Evolutionary conservation across 2,888 invertebrate genomes (phyloP), one percentile per base, ranked within the genome.

Genomic region (Ptilodon capucinus): DNA sequence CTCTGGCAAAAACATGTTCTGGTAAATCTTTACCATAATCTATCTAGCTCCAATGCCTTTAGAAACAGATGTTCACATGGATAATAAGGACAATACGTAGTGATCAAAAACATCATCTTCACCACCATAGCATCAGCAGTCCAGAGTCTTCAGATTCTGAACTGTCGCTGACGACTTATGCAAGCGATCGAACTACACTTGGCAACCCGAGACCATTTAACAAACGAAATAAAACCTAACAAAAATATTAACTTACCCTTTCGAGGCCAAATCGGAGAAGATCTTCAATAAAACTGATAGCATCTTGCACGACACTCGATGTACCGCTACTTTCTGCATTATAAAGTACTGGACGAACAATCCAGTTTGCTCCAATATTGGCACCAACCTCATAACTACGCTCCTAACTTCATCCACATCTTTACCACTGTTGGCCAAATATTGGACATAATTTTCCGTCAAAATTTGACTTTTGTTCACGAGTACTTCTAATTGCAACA

Each of bases 271-370:
- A 65, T 97, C 96, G 0, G 95, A 93, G 79, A 98, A 99, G 11
- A 98, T 94, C 52, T 95, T 95, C 44, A 97, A 81, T 46, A 98
- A 91, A 3, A 97, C 93, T 0, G 96, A 96, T 6, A 96, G 88
- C 88, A 98, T 94, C 87, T 98, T 98, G 60, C 95, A 94, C 0
- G 95, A 94, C 0, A 95, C 92, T 63, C 97, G 93, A 71, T 97
- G 96, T 0, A 95, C 93, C 0, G 95, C 94, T 2, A 97, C 92
- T 75, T 95, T 94, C 63, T 96, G 95, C 0, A 95, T 94, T 4
- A 98, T 79, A 67, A 96, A 95, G 77, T 94, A 97, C 74, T 97
- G 95, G 1, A 94, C 93, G 40, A 97, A 89, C 16, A 95, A 77
- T 40, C 93, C 84, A 42, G 95, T 95, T 81, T 98, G 97, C 48